These are phyloP conservation scores for Thyatira batis DNA, from an alignment of 2,888 invertebrate genomes.

Conservation along the genomic window DNA sequence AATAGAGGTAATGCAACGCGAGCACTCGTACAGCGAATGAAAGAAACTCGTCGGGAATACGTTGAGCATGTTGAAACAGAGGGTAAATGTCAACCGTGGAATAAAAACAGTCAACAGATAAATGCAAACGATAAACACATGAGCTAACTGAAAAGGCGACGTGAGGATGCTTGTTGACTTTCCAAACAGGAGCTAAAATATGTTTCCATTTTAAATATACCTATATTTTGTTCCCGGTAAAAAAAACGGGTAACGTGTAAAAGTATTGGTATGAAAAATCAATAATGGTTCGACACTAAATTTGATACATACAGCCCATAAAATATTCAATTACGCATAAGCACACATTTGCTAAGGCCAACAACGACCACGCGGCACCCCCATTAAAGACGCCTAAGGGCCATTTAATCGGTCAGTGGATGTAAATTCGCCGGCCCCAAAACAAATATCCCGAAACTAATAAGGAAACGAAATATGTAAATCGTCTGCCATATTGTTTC, in stretches of 20 bases:
- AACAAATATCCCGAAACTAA: constrained; percentile 83
- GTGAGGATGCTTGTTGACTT: constrained; percentile 65
- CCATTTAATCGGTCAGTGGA: constrained; percentile 83
- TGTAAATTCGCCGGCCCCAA: constrained; percentile 81
- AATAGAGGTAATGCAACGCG: constrained; percentile 77
- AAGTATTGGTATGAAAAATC: constrained; percentile 51
- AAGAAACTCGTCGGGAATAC: constrained; percentile 74
- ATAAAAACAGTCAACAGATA: constrained; percentile 83
- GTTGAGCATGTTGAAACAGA: constrained; percentile 74
- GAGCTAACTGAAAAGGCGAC: constrained; percentile 70
- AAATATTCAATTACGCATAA: constrained; percentile 83
- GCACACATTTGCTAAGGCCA: constrained; percentile 81
- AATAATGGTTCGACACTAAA: constrained; percentile 71
- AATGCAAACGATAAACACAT: constrained; percentile 80
- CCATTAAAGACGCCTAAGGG: constrained; percentile 83
- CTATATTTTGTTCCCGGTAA: constrained; percentile 25
- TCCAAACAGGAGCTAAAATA: constrained; percentile 39
- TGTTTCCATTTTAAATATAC: constrained; percentile 31
- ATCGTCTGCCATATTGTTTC: constrained; percentile 82
- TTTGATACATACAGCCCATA: constrained; percentile 71
- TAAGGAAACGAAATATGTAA: constrained; percentile 83
- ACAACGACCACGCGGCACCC: constrained; percentile 82
- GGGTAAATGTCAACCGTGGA: constrained; percentile 80
- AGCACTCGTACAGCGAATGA: constrained; percentile 75
- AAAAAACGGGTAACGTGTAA: constrained; percentile 25